Evolutionary conservation across 92 coral and sea anemone genomes (phyloP), one percentile per base, ranked within the genome.

Genomic region (Heteractis magnifica): DNA sequence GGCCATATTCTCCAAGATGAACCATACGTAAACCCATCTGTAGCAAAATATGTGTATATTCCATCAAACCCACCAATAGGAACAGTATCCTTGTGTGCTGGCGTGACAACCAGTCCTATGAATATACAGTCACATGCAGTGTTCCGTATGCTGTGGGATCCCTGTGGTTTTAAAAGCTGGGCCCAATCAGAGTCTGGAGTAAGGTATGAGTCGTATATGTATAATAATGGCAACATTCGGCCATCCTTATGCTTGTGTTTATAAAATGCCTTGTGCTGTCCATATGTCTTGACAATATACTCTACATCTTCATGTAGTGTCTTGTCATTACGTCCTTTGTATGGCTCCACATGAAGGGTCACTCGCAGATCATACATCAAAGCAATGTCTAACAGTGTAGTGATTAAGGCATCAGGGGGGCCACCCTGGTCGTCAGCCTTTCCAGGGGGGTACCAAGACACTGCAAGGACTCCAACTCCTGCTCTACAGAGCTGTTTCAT

Each of bases 51-150:
- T 12, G 99, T 96, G 75, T 96, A 96, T 50, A 96, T 82, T 7
- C 99, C 99, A 91, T 96, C 99, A 87, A 96, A 96, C 10, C 98
- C 98, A 51, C 99, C 99, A 79, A 76, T 62, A n/a, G 88, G 89
- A 4, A 96, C 72, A 55, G 85, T 93, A 65, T 79, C 83, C 73
- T 91, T 90, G 83, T 96, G 98, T 20, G 56, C 56, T 81, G 90
- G 77, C 84, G 94, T 94, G 14, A 96, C 99, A 86, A 96, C 84
- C 77, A 96, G 79, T 0, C 97, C 94, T 52, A 96, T 94, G 85
- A 96, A 94, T 26, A 94, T 51, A 78, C 99, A 94, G 90, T 96
- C 99, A 82, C 92, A 96, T 51, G 86, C 85, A 7, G 99, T 96
- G 76, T 96, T 89, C 26, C 99, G 89, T 34, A 96, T 86, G 11